Percentiles rank a stretch among this genome's conserved stretches.
Evolutionary conservation across 2,888 invertebrate species (phyloP).

Genomic region (Hermodice carunculata): DNA sequence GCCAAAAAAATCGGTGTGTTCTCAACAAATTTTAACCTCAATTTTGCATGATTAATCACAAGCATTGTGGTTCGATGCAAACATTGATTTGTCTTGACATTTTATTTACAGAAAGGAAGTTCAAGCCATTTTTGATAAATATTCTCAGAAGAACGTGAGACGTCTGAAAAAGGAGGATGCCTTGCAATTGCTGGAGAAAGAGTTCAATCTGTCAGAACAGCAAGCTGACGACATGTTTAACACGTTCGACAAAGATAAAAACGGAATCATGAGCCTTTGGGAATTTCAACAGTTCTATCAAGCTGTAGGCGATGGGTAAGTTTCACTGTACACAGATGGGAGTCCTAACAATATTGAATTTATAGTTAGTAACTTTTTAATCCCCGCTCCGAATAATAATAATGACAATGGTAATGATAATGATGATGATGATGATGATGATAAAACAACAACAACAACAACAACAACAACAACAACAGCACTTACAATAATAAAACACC

Average conservation of each 20-base stretch:
- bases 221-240: conserved; percentile 64
- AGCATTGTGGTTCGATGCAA: not conserved
- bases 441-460: too few species aligned
- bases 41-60: too few species aligned
- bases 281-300: conserved; percentile 66
- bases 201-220: conserved; percentile 55
- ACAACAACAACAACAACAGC: too few species aligned
- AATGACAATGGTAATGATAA: not conserved
- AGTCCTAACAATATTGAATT: too few species aligned
- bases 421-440: too few species aligned
- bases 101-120: conserved; percentile 57
- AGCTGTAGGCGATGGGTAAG: conserved; percentile 61
- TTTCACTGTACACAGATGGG: too few species aligned
- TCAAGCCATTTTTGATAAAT: conserved; percentile 62
- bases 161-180: conserved; percentile 59
- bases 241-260: conserved; percentile 65
- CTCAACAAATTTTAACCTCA: too few species aligned
- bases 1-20: too few species aligned
- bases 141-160: conserved; percentile 59
- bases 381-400: too few species aligned
- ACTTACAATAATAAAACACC: too few species aligned
- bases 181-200: conserved; percentile 54
- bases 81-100: not conserved
- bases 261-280: conserved; percentile 66
- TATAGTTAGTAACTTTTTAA: not conserved